Evolutionary conservation across 2,113 vertebrate species (phyloP).

Genomic region (Spea multiplicata): DNA sequence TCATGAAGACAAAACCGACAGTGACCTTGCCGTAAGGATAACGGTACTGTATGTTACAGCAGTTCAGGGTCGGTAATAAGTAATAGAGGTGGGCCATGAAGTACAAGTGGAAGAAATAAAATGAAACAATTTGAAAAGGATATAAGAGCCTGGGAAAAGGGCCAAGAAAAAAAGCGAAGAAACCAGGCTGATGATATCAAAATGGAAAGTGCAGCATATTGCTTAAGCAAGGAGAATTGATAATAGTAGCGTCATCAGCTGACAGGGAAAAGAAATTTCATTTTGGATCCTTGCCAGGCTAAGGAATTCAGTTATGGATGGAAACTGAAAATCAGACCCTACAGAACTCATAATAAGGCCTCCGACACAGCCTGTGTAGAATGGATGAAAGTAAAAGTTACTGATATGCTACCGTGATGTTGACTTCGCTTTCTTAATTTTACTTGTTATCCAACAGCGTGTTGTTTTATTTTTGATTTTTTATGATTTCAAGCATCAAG

Average conservation of each 20-base stretch:
- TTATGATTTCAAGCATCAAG: no score
- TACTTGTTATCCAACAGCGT: no score
- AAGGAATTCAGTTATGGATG: slow-evolving; percentile 26
- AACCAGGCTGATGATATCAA: slow-evolving; percentile 26
- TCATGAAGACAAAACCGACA: slow-evolving; percentile 50
- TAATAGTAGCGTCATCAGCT: slow-evolving; percentile 44
- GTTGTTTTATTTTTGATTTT: no score
- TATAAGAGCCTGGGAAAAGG: slow-evolving; percentile 60
- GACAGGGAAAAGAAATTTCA: slow-evolving; percentile 48
- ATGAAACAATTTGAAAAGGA: slow-evolving; percentile 51
- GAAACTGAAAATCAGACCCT: neutral
- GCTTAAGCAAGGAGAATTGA: slow-evolving; percentile 47
- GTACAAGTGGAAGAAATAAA: slow-evolving; percentile 64
- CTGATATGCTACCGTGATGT: no score
- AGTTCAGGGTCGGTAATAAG: slow-evolving; percentile 60
- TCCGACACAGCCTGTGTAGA: no score
- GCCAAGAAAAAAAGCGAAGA: slow-evolving; percentile 60
- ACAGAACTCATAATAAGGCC: neutral
- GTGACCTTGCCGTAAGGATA: slow-evolving; percentile 59
- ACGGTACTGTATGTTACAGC: slow-evolving; percentile 54
- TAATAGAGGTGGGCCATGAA: slow-evolving; percentile 62
- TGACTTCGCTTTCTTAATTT: no score
- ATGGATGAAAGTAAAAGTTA: no score
- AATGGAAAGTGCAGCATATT: slow-evolving; percentile 47
- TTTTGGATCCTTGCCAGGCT: slow-evolving; percentile 33